phyloP scores from a whole-genome alignment of 2,113 vertebrate species.

The Alces alces region DNA sequence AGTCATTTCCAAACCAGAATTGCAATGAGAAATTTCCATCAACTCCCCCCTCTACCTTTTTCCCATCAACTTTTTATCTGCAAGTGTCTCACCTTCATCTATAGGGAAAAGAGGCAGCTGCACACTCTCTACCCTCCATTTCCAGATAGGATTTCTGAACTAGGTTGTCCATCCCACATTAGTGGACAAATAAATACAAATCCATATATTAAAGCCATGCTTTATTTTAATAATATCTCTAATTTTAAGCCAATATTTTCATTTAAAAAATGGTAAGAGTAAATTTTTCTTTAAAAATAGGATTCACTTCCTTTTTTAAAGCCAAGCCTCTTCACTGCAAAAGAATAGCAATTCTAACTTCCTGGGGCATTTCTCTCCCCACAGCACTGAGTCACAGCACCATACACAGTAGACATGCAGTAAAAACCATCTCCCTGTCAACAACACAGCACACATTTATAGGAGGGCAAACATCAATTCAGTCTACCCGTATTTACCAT shows the following conservation, averaged over 20 bases:
- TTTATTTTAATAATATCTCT: neutral
- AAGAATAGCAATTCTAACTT: neutral
- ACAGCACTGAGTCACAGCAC: neutral
- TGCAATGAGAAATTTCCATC: neutral
- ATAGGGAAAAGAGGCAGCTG: neutral
- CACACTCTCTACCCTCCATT: neutral
- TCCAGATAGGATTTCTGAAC: neutral
- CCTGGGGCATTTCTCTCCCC: neutral
- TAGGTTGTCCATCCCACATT: neutral
- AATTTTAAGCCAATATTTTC: conserved; percentile 14
- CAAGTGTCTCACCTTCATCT: neutral
- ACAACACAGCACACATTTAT: neutral
- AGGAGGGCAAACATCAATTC: neutral
- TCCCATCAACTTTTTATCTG: neutral
- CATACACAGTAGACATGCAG: neutral
- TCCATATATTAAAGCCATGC: neutral
- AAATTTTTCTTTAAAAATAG: conserved; percentile 33
- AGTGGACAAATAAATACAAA: neutral
- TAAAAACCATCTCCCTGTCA: neutral
- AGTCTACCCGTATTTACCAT: neutral
- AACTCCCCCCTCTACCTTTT: neutral
- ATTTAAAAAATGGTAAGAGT: neutral
- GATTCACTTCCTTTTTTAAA: neutral
- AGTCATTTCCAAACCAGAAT: neutral
- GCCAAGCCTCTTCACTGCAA: neutral